A percentile compares a stretch with the other conserved stretches of the same genome.
phyloP scores from a whole-genome alignment of 2,113 vertebrate species.

The Alces alces region DNA sequence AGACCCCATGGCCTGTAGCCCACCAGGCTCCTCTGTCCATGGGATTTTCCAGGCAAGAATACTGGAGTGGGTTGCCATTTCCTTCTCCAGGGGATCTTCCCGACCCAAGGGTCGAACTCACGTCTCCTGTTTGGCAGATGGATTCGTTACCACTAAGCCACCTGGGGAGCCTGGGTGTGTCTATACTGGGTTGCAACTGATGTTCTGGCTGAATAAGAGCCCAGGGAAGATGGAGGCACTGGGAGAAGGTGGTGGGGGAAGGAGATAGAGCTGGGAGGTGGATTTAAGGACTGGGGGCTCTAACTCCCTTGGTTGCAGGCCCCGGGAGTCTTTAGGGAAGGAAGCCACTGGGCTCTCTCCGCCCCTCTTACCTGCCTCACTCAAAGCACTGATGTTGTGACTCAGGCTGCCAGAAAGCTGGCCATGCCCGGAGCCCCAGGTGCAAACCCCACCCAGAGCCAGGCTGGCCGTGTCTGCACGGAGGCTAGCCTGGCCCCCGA shows the following conservation, averaged over 20 bases:
- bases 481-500: constrained; percentile 72
- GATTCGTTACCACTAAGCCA: background rate
- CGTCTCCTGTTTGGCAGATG: background rate
- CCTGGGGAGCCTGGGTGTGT: background rate
- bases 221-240: background rate
- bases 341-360: background rate
- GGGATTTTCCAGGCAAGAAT: background rate
- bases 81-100: background rate
- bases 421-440: background rate
- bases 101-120: background rate
- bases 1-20: background rate
- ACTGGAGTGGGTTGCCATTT: background rate
- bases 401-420: constrained; percentile 74
- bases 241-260: background rate
- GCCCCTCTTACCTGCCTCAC: constrained; percentile 79
- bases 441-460: constrained; percentile 76
- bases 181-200: background rate
- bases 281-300: background rate
- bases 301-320: background rate
- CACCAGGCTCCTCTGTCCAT: background rate
- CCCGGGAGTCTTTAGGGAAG: background rate
- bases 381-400: constrained; percentile 77
- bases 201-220: background rate
- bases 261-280: background rate
- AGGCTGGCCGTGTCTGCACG: constrained; percentile 70